Conservation (phyloP, 2,888 invertebrate genomes). For the Opisthograptis luteolata region DNA sequence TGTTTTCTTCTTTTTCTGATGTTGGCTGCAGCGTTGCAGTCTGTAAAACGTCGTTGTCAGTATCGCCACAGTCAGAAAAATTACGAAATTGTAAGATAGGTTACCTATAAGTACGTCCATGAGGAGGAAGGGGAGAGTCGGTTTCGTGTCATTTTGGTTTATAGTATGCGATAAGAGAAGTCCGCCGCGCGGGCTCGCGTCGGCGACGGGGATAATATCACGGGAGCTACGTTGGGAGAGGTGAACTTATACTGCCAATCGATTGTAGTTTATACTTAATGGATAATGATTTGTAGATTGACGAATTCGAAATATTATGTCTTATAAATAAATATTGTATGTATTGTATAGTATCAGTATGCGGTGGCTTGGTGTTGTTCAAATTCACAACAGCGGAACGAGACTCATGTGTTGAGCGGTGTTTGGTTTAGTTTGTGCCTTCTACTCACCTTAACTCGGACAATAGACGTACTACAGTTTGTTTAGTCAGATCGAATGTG, state of each 20-base stretch:
- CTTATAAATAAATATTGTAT: slow-evolving; percentile 74
- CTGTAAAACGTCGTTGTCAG: slow-evolving; percentile 16
- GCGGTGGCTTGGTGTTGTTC: slow-evolving; percentile 56
- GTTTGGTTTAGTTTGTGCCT: slow-evolving; percentile 45
- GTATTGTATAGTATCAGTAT: slow-evolving; percentile 75
- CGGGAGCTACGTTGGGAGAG: slow-evolving; percentile 54
- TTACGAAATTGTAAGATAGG: slow-evolving; percentile 29
- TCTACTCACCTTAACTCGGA: slow-evolving; percentile 31
- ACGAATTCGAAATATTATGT: slow-evolving; percentile 78
- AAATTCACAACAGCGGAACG: slow-evolving; percentile 33
- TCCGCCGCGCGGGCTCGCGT: neutral
- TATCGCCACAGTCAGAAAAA: slow-evolving; percentile 28
- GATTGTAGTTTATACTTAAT: slow-evolving; percentile 78
- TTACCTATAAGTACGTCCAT: slow-evolving; percentile 36
- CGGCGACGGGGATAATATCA: slow-evolving; percentile 56
- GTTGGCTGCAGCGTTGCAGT: slow-evolving; percentile 24
- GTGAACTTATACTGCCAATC: slow-evolving; percentile 81
- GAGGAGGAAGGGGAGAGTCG: slow-evolving; percentile 26
- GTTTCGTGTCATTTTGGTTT: slow-evolving; percentile 38
- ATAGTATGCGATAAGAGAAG: slow-evolving; percentile 37
- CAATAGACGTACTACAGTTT: slow-evolving; percentile 32
- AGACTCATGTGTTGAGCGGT: slow-evolving; percentile 20
- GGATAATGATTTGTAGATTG: slow-evolving; percentile 78
- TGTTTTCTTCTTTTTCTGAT: slow-evolving; percentile 28
- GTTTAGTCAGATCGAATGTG: slow-evolving; percentile 25